Evolutionary conservation across 1,140 invertebrate genomes (phyloP).

Genomic region (Hormaphis cornu): DNA sequence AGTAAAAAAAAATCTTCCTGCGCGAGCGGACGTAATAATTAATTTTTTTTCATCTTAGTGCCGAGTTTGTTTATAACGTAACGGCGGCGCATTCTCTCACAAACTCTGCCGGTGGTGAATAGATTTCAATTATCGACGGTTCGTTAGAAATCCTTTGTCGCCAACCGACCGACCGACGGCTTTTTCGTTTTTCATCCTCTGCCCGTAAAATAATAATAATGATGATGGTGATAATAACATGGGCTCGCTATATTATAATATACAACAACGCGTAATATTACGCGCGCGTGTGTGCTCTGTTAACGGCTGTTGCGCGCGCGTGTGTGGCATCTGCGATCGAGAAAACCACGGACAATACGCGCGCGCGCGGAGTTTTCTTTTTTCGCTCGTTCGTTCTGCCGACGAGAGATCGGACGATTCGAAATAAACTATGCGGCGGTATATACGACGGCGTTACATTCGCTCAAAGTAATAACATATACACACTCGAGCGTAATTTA

Average conservation of each 20-base stretch:
- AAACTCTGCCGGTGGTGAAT: constrained; percentile 22
- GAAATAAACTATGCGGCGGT: too few relatives aligned
- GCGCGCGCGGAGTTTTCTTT: too few relatives aligned
- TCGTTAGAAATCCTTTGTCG: constrained; percentile 33
- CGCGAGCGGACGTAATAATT: constrained; percentile 15
- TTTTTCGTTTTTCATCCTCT: not conserved
- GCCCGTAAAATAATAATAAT: constrained; percentile 1
- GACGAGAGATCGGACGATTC: too few relatives aligned
- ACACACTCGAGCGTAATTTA: too few relatives aligned
- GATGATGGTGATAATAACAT: not conserved
- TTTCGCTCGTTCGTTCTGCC: too few relatives aligned
- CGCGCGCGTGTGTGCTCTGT: not conserved
- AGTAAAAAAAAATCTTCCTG: too few relatives aligned
- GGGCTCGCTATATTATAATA: not conserved
- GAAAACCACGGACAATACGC: too few relatives aligned
- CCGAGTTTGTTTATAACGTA: constrained; percentile 25
- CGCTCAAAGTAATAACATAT: too few relatives aligned
- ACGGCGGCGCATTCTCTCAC: constrained; percentile 31
- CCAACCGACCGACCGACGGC: constrained; percentile 14
- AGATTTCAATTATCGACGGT: constrained; percentile 32
- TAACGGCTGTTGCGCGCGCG: constrained; percentile 3
- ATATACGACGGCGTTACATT: too few relatives aligned
- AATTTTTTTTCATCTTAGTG: constrained; percentile 7
- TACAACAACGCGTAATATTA: not conserved
- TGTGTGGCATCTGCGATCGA: constrained; percentile 14